Percentiles rank a stretch among this genome's conserved stretches.
phyloP scores from a whole-genome alignment of 1,140 invertebrate species.

The Monomorium pharaonis region DNA sequence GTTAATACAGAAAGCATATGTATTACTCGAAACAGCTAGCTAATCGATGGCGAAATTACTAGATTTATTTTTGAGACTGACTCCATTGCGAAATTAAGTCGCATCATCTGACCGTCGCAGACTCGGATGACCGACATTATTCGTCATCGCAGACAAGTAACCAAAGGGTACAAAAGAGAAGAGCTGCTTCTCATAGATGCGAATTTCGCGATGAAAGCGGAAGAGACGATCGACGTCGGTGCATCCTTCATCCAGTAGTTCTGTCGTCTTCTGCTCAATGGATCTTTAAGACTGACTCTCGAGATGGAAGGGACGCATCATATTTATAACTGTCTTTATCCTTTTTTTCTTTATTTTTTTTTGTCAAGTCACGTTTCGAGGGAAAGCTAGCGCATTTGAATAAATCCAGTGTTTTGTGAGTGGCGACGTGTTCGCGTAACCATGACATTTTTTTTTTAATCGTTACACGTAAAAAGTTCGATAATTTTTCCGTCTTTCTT shows the following conservation, averaged over 20 bases:
- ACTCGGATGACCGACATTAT: constrained; percentile 29
- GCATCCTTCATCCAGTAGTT: constrained; percentile 33
- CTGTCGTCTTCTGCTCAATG: constrained; percentile 49
- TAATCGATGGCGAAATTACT: constrained; percentile 34
- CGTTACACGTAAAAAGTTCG: background rate
- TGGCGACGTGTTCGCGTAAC: constrained; percentile 49
- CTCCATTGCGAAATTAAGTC: constrained; percentile 60
- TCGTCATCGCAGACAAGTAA: background rate
- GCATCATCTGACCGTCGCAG: constrained; percentile 27
- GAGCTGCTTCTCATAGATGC: constrained; percentile 11
- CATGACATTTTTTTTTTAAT: constrained; percentile 67
- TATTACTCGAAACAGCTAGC: constrained; percentile 13
- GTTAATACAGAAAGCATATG: background rate
- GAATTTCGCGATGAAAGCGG: constrained; percentile 26
- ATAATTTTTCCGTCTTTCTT: background rate
- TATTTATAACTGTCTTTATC: constrained; percentile 23
- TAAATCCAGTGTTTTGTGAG: constrained; percentile 38
- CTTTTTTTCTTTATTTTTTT: constrained; percentile 8
- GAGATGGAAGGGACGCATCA: constrained; percentile 27
- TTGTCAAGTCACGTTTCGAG: background rate
- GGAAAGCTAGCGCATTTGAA: constrained; percentile 51
- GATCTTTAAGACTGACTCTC: constrained; percentile 50
- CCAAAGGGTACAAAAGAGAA: constrained; percentile 1
- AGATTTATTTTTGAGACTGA: constrained; percentile 71
- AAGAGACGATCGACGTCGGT: constrained; percentile 35